Base-by-base conservation (phyloP, 1,140 invertebrate genomes). In the Heliconius congener region DNA sequence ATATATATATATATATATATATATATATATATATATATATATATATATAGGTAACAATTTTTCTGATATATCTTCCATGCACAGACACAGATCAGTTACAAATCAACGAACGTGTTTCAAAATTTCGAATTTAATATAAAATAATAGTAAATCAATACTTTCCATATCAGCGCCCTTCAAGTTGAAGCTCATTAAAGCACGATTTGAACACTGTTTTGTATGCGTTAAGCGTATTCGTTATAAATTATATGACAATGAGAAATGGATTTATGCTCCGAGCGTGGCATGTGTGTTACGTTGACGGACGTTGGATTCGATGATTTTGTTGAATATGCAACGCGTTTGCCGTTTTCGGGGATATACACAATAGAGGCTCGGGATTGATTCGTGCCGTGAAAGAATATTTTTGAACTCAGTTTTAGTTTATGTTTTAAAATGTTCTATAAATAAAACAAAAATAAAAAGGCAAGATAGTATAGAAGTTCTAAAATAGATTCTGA, bases 221-320 rank as follows among this genome's bases (percentile, higher is more conserved):
- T 86, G 86, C 84, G 81, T 81, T 79, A 80, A 82, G 78, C 84
- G 82, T 86, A 80, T 82, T 76, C 78, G 82, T 83, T 84, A 82
- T 80, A 83, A 83, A 83, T 84, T 84, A 76, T 50, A 23, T 76
- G 66, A 76, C 75, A 76, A 76, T 71, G 75, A 71, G 75, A 76
- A 85, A 87, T 83, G 86, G 85, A 87, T 87, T 86, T 87, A 86
- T 81, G 80, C 72, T 79, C 71, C 74, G 77, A 81, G 79, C 55
- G 46, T 46, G 72, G 42, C 73, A 55, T 75, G 76, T 42, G 71
- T 78, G 73, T 66, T 71, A 66, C 71, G 74, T 71, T 71, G 76
- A 81, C 79, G 76, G 60, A 42, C 80, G 57, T 78, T 30, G 66
- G 34, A 77, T 74, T 81, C 80, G 70, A 57, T 66, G 72, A 81